phyloP scores from a whole-genome alignment of 2,888 invertebrate genomes.

The Leucania comma region DNA sequence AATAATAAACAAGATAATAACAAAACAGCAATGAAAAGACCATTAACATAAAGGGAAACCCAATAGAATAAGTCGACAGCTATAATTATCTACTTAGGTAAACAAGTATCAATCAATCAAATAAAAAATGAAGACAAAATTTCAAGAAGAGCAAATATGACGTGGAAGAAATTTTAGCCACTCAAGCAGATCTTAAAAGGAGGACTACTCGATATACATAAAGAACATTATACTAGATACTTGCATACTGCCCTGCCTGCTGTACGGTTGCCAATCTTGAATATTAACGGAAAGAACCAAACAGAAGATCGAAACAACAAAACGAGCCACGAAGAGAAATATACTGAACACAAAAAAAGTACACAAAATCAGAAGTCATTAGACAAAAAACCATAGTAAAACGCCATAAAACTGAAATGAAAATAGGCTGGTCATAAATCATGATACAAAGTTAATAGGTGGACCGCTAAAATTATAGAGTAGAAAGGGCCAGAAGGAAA shows the following conservation, averaged over 20 bases:
- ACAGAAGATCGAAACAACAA: background rate
- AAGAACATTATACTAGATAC: background rate
- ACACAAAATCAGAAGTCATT: background rate
- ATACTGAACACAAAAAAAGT: no score
- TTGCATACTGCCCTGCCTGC: background rate
- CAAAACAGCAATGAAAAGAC: background rate
- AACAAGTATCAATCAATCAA: background rate
- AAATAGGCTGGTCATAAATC: no score
- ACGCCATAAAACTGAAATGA: no score
- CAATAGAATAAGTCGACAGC: background rate
- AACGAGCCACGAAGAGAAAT: background rate
- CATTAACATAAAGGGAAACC: background rate
- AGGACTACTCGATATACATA: background rate
- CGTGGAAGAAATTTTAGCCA: background rate
- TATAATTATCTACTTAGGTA: no score
- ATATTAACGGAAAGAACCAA: background rate
- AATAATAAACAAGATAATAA: background rate
- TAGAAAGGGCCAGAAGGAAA: no score
- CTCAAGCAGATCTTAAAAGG: no score
- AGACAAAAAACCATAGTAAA: no score
- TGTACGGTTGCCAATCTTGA: background rate
- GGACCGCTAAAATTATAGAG: no score
- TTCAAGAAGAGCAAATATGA: no score
- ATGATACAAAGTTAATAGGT: no score
- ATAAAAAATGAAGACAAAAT: background rate